phyloP scores from a whole-genome alignment of 2,888 invertebrate genomes.

The Eledone cirrhosa region DNA sequence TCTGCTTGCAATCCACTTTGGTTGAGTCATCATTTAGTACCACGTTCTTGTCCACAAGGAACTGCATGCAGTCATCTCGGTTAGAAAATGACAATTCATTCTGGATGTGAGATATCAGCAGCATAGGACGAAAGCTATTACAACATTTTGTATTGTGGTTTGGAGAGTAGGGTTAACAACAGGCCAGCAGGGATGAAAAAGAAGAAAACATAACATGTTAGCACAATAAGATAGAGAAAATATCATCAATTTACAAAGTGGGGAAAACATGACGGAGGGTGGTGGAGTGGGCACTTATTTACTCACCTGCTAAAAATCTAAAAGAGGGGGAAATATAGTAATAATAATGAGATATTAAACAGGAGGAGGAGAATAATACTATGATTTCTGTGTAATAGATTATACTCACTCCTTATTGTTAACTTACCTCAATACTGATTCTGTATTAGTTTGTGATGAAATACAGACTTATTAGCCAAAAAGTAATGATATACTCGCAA shows the following conservation, averaged over 20 bases:
- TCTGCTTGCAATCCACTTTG: conserved; percentile 88
- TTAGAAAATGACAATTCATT: conserved; percentile 89
- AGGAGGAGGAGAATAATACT: no score
- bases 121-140: conserved; percentile 89
- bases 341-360: no score
- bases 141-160: conserved; percentile 39
- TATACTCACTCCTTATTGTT: no score
- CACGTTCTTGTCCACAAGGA: conserved; percentile 84
- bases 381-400: no score
- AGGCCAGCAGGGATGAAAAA: conserved; percentile 48
- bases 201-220: conserved; percentile 41
- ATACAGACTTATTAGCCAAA: background rate
- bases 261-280: no score
- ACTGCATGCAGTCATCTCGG: conserved; percentile 84
- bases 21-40: conserved; percentile 59
- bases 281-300: background rate
- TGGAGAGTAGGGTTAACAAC: conserved; percentile 35
- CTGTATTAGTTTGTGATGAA: background rate
- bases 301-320: background rate
- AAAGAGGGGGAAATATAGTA: no score
- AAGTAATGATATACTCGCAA: no score
- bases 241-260: no score
- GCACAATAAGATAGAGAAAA: background rate
- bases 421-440: no score
- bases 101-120: conserved; percentile 86